phyloP scores from a whole-genome alignment of 2,797 vertebrate genomes.

The Linurgus olivaceus region DNA sequence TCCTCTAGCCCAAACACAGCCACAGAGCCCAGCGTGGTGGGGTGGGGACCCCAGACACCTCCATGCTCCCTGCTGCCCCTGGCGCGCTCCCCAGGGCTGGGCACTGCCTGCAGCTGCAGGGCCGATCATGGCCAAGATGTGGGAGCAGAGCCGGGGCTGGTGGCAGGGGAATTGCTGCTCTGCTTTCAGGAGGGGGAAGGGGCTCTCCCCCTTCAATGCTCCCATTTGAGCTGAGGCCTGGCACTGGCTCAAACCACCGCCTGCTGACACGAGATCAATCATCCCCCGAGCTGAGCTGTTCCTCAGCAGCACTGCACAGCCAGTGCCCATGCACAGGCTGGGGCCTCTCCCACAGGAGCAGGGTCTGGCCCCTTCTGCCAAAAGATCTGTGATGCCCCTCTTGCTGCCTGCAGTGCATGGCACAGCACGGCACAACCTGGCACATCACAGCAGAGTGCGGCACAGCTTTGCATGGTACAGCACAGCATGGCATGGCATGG shows the following conservation, averaged over 20 bases:
- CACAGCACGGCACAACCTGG: not conserved
- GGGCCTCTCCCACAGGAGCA: not conserved
- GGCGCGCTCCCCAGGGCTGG: rapidly evolving
- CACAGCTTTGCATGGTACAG: not conserved
- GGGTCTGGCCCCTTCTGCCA: not conserved
- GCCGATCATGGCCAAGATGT: not conserved
- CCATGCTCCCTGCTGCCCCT: rapidly evolving
- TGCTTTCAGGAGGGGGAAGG: constrained; percentile 30
- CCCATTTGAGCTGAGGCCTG: constrained; percentile 52
- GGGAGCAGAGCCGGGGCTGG: not conserved
- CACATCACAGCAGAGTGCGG: not conserved
- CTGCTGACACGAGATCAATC: constrained; percentile 60
- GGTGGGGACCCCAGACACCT: not conserved
- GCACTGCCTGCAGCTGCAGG: rapidly evolving
- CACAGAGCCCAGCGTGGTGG: not conserved
- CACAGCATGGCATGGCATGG: not conserved
- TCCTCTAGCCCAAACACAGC: not conserved
- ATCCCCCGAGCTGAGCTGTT: not conserved
- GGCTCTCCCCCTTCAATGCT: constrained; percentile 56
- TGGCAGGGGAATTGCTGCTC: not conserved
- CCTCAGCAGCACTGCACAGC: not conserved
- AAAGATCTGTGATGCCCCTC: rapidly evolving
- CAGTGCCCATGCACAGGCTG: not conserved
- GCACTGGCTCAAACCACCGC: constrained; percentile 52
- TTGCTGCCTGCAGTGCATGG: rapidly evolving